A percentile compares a stretch with the other conserved stretches of the same genome.
Conservation (phyloP, 2,888 invertebrate genomes). For the Masnerella sp. region DNA sequence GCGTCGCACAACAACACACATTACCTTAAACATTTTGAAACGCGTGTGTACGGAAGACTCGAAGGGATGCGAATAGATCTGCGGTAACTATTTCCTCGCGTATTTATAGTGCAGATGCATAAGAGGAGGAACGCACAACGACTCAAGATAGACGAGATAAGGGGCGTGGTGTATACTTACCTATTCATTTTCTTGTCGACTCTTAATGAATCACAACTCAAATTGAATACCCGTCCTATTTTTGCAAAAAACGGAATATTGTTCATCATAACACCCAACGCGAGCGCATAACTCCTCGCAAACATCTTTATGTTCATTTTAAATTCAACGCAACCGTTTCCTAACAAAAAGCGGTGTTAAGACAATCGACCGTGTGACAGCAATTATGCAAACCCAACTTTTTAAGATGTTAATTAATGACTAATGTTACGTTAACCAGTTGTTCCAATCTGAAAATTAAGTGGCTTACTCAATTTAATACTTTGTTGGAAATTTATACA, state of each 20-base stretch:
- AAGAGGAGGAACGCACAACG: conserved; percentile 27
- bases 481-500: too few relatives aligned
- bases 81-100: conserved; percentile 18
- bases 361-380: conserved; percentile 27
- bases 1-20: conserved; percentile 12
- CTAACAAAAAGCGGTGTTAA: conserved; percentile 23
- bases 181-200: conserved; percentile 55
- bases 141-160: conserved; percentile 46
- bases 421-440: too few relatives aligned
- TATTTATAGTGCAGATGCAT: conserved; percentile 48
- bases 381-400: conserved; percentile 22
- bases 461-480: too few relatives aligned
- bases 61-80: conserved; percentile 45
- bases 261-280: conserved; percentile 29
- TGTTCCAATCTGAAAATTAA: too few relatives aligned
- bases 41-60: conserved; percentile 13
- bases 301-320: conserved; percentile 38
- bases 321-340: conserved; percentile 27
- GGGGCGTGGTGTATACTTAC: conserved; percentile 48
- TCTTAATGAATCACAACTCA: conserved; percentile 49
- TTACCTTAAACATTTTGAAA: conserved; percentile 45
- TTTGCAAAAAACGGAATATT: conserved; percentile 36
- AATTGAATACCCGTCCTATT: conserved; percentile 54
- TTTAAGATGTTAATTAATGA: conserved; percentile 10
- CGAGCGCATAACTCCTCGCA: conserved; percentile 17